These are phyloP conservation scores for Noctua janthe DNA, from an alignment of 2,888 invertebrate genomes.

Conservation along the genomic window DNA sequence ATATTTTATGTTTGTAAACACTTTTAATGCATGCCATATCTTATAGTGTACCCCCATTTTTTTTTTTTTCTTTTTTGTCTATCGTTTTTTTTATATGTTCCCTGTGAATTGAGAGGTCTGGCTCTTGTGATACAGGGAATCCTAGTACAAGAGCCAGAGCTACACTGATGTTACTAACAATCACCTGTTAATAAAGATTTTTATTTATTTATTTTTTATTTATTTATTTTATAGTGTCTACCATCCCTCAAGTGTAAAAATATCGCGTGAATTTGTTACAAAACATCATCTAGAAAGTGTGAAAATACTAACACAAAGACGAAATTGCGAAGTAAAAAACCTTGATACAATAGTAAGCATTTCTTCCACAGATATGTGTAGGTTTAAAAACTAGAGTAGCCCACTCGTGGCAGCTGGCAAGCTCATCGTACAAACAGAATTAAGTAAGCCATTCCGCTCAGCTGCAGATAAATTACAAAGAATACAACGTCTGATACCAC, in stretches of 20 bases:
- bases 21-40: too few relatives aligned
- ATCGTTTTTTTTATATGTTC: too few relatives aligned
- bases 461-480: conserved; percentile 54
- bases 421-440: conserved; percentile 42
- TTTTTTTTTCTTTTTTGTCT: too few relatives aligned
- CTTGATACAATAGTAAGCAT: conserved; percentile 4
- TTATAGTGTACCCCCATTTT: too few relatives aligned
- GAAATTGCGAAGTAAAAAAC: not conserved
- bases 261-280: not conserved
- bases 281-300: not conserved
- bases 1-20: too few relatives aligned
- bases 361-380: conserved; percentile 21
- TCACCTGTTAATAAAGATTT: too few relatives aligned
- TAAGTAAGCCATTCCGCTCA: conserved; percentile 55
- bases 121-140: too few relatives aligned
- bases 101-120: too few relatives aligned
- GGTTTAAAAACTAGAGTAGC: conserved; percentile 48
- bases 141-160: too few relatives aligned
- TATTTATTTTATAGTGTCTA: not conserved
- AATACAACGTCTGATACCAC: conserved; percentile 22
- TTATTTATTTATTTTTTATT: too few relatives aligned
- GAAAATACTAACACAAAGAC: not conserved
- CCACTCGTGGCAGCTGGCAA: conserved; percentile 39
- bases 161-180: too few relatives aligned
- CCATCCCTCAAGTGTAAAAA: not conserved